These are phyloP conservation scores for Drosophila tristis DNA, from an alignment of 1,140 invertebrate species.

Conservation along the genomic window DNA sequence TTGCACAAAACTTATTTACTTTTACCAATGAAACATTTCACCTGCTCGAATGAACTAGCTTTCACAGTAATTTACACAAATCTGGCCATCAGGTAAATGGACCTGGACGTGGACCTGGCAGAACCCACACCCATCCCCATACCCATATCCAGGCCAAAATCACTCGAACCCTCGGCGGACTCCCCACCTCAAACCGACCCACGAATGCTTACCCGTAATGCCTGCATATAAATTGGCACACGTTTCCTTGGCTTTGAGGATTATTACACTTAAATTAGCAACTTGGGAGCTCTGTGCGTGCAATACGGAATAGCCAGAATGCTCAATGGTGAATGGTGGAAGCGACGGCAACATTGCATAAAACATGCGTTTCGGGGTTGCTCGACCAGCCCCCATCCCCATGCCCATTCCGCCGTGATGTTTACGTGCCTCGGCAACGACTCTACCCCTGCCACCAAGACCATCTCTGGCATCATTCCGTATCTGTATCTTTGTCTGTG, in stretches of 20 bases:
- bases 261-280: constrained; percentile 83
- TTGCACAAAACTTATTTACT: background rate
- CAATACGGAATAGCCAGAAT: constrained; percentile 37
- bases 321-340: background rate
- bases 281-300: constrained; percentile 75
- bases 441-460: background rate
- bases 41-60: constrained; percentile 22
- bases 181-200: background rate
- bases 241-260: constrained; percentile 81
- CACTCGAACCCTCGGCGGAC: background rate
- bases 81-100: constrained; percentile 70
- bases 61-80: constrained; percentile 43
- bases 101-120: background rate
- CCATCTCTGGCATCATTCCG: constrained; percentile 21
- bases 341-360: constrained; percentile 50
- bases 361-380: constrained; percentile 68
- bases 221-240: constrained; percentile 82
- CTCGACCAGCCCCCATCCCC: constrained; percentile 33
- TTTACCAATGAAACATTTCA: background rate
- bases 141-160: constrained; percentile 21
- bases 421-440: constrained; percentile 56
- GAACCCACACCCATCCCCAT: background rate
- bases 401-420: background rate
- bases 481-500: constrained; percentile 18
- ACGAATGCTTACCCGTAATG: constrained; percentile 58